A percentile compares a stretch with the other conserved stretches of the same genome.
Conservation (phyloP, 2,113 vertebrate species). For the Monarcha castaneiventris region DNA sequence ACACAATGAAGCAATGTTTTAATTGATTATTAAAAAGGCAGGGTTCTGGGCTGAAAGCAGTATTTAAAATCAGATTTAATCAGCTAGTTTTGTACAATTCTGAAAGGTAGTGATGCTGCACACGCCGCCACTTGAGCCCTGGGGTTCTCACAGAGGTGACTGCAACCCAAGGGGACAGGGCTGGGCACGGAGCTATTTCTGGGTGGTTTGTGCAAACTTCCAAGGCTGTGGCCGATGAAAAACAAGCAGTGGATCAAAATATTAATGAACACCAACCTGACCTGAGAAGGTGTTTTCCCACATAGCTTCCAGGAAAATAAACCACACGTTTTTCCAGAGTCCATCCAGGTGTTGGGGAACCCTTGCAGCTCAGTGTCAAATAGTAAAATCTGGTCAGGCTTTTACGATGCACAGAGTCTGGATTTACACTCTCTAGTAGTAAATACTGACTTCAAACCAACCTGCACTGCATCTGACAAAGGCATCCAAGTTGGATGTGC, state of each 20-base stretch:
- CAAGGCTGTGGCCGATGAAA: neutral
- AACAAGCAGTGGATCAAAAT: neutral
- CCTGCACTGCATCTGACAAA: neutral
- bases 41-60: constrained; percentile 20
- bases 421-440: neutral
- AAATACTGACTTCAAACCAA: neutral
- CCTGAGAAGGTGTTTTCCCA: neutral
- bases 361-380: neutral
- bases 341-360: neutral
- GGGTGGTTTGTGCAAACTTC: neutral
- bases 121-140: neutral
- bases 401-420: neutral
- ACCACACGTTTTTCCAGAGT: neutral
- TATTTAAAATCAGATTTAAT: constrained; percentile 50
- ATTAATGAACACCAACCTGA: neutral
- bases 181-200: neutral
- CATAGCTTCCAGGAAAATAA: neutral
- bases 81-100: constrained; percentile 22
- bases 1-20: constrained; percentile 26
- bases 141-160: neutral
- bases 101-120: neutral
- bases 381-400: neutral
- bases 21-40: constrained; percentile 47
- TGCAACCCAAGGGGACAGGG: neutral
- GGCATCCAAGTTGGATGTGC: neutral